A percentile compares a stretch with the other conserved stretches of the same genome.
phyloP scores from a whole-genome alignment of 2,888 invertebrate species.

The Metalampra italica region DNA sequence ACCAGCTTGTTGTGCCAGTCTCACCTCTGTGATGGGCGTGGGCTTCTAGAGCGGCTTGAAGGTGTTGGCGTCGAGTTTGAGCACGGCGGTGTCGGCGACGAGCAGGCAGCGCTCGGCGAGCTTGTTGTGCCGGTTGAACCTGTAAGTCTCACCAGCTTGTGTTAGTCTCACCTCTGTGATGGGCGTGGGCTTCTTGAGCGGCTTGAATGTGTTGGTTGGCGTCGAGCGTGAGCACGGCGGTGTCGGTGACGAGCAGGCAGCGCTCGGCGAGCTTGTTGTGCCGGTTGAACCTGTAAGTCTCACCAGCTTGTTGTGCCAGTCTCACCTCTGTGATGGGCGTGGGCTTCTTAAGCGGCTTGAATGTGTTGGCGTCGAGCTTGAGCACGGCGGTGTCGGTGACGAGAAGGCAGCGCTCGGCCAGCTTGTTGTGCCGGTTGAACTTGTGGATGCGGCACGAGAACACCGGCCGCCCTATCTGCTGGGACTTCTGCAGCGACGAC shows the following conservation, averaged over 20 bases:
- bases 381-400: constrained; percentile 91
- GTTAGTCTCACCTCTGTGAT: constrained; percentile 87
- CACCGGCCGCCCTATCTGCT: constrained; percentile 62
- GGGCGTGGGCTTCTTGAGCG: constrained; percentile 90
- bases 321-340: constrained; percentile 86
- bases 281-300: constrained; percentile 83
- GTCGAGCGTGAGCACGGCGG: constrained; percentile 92
- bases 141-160: too few species aligned
- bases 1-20: too few species aligned
- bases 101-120: constrained; percentile 93
- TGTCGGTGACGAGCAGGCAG: constrained; percentile 92
- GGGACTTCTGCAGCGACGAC: constrained; percentile 44
- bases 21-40: constrained; percentile 86
- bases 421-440: constrained; percentile 84
- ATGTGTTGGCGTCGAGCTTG: constrained; percentile 92
- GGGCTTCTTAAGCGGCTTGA: constrained; percentile 92
- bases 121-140: constrained; percentile 85
- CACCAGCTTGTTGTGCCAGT: too few species aligned
- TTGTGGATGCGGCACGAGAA: constrained; percentile 85
- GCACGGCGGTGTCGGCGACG: constrained; percentile 90
- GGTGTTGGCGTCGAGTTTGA: constrained; percentile 91
- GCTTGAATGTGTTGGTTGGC: constrained; percentile 90
- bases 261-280: constrained; percentile 91
- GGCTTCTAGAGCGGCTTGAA: constrained; percentile 93
- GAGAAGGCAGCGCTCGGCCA: constrained; percentile 92